phyloP scores from a whole-genome alignment of 2,113 vertebrate genomes.

The Corvus hawaiiensis region DNA sequence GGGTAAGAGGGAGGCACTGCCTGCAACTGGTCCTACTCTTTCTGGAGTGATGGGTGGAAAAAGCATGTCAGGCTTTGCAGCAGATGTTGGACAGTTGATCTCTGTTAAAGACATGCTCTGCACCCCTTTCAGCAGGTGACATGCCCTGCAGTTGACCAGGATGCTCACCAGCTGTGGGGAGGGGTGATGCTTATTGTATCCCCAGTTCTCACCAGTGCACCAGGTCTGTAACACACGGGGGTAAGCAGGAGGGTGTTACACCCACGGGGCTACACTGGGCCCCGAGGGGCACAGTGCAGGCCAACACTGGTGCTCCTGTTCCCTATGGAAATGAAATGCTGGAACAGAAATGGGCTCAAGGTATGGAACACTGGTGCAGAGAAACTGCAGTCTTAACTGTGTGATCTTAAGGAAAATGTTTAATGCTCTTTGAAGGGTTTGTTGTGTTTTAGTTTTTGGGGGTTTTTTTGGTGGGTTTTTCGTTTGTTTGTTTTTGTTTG shows the following conservation, averaged over 20 bases:
- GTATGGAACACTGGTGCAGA: fast-evolving
- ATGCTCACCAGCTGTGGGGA: not conserved
- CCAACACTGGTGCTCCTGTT: not conserved
- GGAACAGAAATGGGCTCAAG: not conserved
- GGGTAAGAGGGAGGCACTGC: not conserved
- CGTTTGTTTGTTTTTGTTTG: not conserved
- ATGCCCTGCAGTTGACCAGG: fast-evolving
- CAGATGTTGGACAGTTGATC: not conserved
- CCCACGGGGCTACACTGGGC: not conserved
- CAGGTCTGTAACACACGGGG: fast-evolving
- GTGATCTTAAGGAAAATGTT: not conserved
- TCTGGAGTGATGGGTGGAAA: not conserved
- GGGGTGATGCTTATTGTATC: not conserved
- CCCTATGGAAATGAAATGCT: not conserved
- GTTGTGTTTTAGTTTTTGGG: not conserved
- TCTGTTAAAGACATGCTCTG: not conserved
- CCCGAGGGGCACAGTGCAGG: no score
- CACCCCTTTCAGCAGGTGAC: not conserved
- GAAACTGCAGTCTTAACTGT: not conserved
- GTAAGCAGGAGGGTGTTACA: not conserved
- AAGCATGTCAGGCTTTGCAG: not conserved
- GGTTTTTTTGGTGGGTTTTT: not conserved
- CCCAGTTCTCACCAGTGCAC: not conserved
- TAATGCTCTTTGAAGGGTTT: not conserved
- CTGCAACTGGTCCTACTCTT: not conserved